Evolutionary conservation across 2,888 invertebrate species (phyloP).

Genomic region (Agriopis marginaria): DNA sequence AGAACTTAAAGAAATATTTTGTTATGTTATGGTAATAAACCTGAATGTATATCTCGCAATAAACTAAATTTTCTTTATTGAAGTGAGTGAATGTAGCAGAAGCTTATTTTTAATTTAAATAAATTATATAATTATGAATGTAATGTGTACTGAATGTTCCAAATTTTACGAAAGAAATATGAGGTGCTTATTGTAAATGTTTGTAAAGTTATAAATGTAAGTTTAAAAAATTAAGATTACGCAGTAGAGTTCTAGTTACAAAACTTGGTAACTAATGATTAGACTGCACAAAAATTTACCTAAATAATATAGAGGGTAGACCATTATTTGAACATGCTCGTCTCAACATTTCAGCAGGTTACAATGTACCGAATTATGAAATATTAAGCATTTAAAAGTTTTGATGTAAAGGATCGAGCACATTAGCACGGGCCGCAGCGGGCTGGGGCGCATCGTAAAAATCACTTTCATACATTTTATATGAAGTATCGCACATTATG

Average conservation of each 20-base stretch:
- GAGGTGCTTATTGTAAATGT: slow-evolving; percentile 25
- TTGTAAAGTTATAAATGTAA: slow-evolving; percentile 18
- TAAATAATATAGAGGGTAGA: not conserved
- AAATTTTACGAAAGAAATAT: slow-evolving; percentile 4
- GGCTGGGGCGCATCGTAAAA: too few species aligned
- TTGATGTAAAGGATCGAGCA: slow-evolving; percentile 1
- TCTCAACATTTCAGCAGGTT: not conserved
- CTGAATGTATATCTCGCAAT: not conserved
- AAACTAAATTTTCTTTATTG: not conserved
- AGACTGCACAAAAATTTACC: slow-evolving; percentile 4
- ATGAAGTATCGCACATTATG: too few species aligned
- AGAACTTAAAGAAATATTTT: not conserved
- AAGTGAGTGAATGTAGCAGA: not conserved
- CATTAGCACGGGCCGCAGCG: too few species aligned
- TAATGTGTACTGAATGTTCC: not conserved
- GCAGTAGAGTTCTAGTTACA: slow-evolving; percentile 4
- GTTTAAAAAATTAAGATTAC: slow-evolving; percentile 5
- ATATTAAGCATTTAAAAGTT: slow-evolving; percentile 23
- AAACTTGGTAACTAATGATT: slow-evolving; percentile 1
- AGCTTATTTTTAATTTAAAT: not conserved
- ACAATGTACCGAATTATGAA: slow-evolving; percentile 4
- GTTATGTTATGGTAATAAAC: not conserved
- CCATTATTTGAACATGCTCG: not conserved
- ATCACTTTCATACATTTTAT: too few species aligned
- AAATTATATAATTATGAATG: not conserved